Conservation (phyloP, 2,888 invertebrate genomes). For the Thymelicus sylvestris region DNA sequence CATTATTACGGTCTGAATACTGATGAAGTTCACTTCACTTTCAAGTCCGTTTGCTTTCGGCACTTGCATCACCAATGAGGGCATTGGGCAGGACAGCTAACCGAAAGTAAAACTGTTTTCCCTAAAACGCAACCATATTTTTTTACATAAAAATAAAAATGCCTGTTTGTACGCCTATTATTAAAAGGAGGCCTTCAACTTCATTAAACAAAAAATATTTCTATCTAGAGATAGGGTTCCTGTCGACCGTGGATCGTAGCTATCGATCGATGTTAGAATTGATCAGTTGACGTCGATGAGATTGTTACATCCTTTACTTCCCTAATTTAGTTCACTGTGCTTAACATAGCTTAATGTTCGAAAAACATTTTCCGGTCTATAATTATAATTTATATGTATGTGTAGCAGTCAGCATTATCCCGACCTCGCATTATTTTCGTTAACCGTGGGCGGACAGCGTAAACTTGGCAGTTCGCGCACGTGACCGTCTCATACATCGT, state of each 20-base stretch:
- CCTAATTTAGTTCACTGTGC: background rate
- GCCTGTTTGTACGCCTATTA: no score
- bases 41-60: background rate
- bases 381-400: slow-evolving; percentile 7
- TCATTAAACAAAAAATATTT: no score
- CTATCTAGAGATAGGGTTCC: no score
- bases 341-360: background rate
- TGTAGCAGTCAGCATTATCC: slow-evolving; percentile 47
- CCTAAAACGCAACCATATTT: no score
- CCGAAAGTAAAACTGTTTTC: background rate
- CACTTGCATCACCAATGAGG: slow-evolving; percentile 20
- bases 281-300: no score
- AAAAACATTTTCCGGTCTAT: background rate
- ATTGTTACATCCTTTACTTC: no score
- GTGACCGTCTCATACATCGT: slow-evolving; percentile 47
- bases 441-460: slow-evolving; percentile 56
- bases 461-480: slow-evolving; percentile 73
- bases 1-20: slow-evolving; percentile 15
- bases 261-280: no score
- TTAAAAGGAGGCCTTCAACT: no score
- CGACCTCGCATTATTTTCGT: slow-evolving; percentile 73
- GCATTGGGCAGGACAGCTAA: background rate
- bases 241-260: no score
- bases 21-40: slow-evolving; percentile 22
- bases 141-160: no score